Evolutionary conservation across 1,140 invertebrate species (phyloP), one percentile per base, ranked within the genome.

Genomic region (Hylaeus volcanicus): DNA sequence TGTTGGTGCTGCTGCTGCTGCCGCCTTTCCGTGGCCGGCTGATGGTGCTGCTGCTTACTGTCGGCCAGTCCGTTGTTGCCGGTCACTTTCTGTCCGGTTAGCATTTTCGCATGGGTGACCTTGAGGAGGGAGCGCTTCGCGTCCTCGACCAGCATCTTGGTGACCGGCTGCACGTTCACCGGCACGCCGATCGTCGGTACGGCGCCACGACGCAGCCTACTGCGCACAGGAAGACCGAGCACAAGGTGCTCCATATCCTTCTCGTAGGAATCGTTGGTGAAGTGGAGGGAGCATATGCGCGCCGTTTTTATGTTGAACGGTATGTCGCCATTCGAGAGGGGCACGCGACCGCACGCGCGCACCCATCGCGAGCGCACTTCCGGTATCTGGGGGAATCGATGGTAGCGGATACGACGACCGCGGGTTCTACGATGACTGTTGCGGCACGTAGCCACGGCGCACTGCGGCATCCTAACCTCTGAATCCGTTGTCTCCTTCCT

Each of bases 371-470:
- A 87, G 64, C 94, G 93, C 37, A 94, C 93, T 88, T 92, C 92
- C 71, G 91, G 91, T 89, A 94, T 94, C 70, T 94, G 93, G 9
- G 94, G 94, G 88, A 95, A 95, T 79, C 94, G 93, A 90, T 95
- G 94, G 90, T 95, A 95, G 48, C 94, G 94, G 66, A 95, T 93
- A 55, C 94, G 92, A 70, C 94, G 92, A 48, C 94, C 94, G 75
- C 94, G 93, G 39, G 94, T 95, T 69, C 94, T 94, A 63, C 94
- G 93, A 87, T 95, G 94, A 85, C 94, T 94, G 85, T 94, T 95
- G 82, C 94, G 94, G 88, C 94, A 95, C 81, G 93, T 94, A 76
- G 93, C 91, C 53, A 95, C 94, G 64, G 94, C 94, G 89, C 94
- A 95, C 92, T 95, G 94, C 85, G 94, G 94, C 94, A 95, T 95